Conservation (phyloP, 2,113 vertebrate species). For the Lampris megalopsis region DNA sequence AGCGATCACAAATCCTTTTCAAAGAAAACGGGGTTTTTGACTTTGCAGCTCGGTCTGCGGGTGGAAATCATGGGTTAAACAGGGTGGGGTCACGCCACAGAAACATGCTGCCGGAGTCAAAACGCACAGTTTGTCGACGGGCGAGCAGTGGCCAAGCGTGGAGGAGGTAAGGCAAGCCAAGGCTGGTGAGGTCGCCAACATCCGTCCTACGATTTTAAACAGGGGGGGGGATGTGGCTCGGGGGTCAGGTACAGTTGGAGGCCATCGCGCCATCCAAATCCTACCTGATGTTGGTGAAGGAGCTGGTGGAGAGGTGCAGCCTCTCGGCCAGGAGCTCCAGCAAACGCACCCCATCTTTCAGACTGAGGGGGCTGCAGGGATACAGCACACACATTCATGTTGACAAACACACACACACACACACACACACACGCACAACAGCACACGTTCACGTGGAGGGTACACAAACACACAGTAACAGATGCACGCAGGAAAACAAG, state of each 20-base stretch:
- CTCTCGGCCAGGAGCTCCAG: slow-evolving; percentile 88
- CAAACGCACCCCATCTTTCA: slow-evolving; percentile 85
- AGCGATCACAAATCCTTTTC: too few species aligned
- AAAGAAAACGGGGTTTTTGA: too few species aligned
- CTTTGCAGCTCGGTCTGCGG: neutral
- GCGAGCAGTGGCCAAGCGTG: too few species aligned
- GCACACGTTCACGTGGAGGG: neutral
- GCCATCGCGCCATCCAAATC: slow-evolving; percentile 1
- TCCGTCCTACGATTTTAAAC: too few species aligned
- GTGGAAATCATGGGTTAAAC: neutral
- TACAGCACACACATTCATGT: slow-evolving; percentile 39
- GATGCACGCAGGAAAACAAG: neutral
- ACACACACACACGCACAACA: slow-evolving; percentile 7
- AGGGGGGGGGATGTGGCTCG: neutral
- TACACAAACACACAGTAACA: neutral
- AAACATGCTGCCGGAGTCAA: too few species aligned
- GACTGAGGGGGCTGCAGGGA: slow-evolving; percentile 85
- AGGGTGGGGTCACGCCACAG: too few species aligned
- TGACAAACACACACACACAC: slow-evolving; percentile 31
- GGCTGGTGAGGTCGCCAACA: too few species aligned
- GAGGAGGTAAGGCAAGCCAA: too few species aligned
- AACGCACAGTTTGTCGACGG: too few species aligned
- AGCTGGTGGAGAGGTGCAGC: slow-evolving; percentile 84
- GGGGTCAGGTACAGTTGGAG: neutral
- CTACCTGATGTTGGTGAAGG: slow-evolving; percentile 93